Evolutionary conservation across 2,888 invertebrate species (phyloP).

Genomic region (Euclidia mi): DNA sequence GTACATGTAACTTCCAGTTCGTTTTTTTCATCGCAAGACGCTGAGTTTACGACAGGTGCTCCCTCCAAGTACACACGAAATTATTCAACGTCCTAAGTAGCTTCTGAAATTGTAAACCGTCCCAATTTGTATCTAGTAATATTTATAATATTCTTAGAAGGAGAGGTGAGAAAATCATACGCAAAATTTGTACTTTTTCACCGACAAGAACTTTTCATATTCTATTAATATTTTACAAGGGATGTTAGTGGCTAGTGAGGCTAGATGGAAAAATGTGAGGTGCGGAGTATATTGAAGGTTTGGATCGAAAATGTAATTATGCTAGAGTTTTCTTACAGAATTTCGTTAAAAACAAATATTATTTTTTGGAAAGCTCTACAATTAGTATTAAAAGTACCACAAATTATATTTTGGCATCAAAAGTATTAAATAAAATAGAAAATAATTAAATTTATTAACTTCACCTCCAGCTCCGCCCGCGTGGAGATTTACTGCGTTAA

Average conservation of each 20-base stretch:
- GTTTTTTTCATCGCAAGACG: constrained; percentile 17
- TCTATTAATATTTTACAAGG: constrained; percentile 12
- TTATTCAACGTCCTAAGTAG: constrained; percentile 76
- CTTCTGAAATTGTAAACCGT: constrained; percentile 68
- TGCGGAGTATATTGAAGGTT: no score
- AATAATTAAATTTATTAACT: no score
- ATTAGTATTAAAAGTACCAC: no score
- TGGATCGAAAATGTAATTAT: no score
- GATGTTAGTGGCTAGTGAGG: neutral
- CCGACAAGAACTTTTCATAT: constrained; percentile 5
- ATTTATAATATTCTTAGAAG: constrained; percentile 34
- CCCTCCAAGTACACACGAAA: constrained; percentile 70
- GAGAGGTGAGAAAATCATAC: constrained; percentile 24
- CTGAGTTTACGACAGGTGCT: constrained; percentile 72
- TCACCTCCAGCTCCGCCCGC: no score
- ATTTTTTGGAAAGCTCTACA: no score
- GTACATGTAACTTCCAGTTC: constrained; percentile 26
- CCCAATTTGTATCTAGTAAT: constrained; percentile 39
- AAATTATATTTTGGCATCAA: no score
- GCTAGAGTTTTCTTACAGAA: no score
- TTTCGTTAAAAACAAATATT: no score
- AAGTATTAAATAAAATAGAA: no score
- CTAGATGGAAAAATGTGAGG: no score
- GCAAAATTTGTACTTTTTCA: neutral
- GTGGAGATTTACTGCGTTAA: no score